phyloP scores from a whole-genome alignment of 1,140 invertebrate species.

The Plutomurus gul region DNA sequence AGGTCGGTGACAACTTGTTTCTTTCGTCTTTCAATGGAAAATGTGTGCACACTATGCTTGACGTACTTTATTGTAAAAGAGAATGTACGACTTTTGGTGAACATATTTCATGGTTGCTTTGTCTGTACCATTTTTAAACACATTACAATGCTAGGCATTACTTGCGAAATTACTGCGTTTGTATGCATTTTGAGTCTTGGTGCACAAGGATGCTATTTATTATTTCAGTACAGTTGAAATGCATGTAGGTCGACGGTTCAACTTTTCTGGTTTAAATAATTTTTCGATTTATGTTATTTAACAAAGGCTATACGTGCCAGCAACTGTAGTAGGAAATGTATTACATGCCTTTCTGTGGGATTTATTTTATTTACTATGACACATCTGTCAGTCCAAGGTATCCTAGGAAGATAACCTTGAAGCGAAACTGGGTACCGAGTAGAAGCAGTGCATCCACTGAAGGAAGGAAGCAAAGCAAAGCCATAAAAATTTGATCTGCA shows the following conservation, averaged over 20 bases:
- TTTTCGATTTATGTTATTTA: not conserved
- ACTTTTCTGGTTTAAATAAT: not conserved
- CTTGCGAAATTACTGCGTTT: no score
- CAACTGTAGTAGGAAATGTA: not conserved
- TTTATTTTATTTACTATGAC: not conserved
- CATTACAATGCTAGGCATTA: no score
- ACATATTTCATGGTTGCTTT: no score
- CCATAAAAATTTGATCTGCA: conserved; percentile 11
- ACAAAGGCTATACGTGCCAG: not conserved
- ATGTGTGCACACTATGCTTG: no score
- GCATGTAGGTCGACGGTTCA: not conserved
- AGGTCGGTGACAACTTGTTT: no score
- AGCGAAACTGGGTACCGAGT: not conserved
- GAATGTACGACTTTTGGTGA: no score
- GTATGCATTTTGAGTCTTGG: no score
- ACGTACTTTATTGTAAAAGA: no score
- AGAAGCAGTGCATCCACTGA: not conserved
- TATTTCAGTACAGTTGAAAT: no score
- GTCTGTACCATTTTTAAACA: no score
- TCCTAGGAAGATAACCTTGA: not conserved
- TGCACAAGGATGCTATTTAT: no score
- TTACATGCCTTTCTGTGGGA: not conserved
- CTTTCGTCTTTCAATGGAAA: no score
- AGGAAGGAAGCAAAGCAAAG: not conserved
- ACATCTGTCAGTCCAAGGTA: not conserved